A percentile compares a stretch with the other conserved stretches of the same genome.
Evolutionary conservation across 37 sponge, comb jelly and placozoan species (phyloP).

Genomic region (Agelas oroides): DNA sequence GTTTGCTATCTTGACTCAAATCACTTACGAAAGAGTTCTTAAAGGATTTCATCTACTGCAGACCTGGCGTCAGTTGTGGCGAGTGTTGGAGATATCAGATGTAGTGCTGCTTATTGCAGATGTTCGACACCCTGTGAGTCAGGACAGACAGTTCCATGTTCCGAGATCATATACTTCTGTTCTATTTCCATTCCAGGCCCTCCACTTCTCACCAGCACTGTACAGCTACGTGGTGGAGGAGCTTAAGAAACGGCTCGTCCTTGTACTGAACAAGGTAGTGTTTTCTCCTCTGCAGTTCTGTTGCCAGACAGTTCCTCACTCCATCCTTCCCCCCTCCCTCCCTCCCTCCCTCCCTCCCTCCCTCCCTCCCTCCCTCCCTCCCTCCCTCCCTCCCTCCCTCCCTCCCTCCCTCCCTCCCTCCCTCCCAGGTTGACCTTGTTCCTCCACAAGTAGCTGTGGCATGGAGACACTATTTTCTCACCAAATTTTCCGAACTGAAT

Average conservation of each 20-base stretch:
- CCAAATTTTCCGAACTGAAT: constrained; percentile 77
- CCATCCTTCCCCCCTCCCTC: neutral
- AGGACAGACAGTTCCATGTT: too few species aligned
- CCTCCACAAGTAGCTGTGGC: constrained; percentile 92
- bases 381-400: neutral
- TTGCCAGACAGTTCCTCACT: too few species aligned
- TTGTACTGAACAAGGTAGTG: constrained; percentile 89
- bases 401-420: neutral
- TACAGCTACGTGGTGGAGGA: constrained; percentile 77
- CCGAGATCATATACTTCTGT: too few species aligned
- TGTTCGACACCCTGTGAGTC: constrained; percentile 81
- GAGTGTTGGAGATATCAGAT: constrained; percentile 94
- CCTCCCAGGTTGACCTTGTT: constrained; percentile 90
- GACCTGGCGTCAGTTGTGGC: constrained; percentile 98
- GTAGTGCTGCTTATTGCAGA: constrained; percentile 86
- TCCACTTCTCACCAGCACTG: constrained; percentile 92
- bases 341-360: neutral
- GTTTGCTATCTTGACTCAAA: too few species aligned
- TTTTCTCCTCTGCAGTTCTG: too few species aligned
- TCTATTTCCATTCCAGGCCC: constrained; percentile 46
- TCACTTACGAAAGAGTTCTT: too few species aligned
- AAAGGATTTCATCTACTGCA: neutral
- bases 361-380: neutral
- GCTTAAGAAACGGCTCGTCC: constrained; percentile 76
- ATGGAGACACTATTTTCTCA: constrained; percentile 93